A percentile compares a stretch with the other conserved stretches of the same genome.
These are phyloP conservation scores for Chymomyza caudatula DNA, from an alignment of 2,888 invertebrate genomes.

Conservation along the genomic window DNA sequence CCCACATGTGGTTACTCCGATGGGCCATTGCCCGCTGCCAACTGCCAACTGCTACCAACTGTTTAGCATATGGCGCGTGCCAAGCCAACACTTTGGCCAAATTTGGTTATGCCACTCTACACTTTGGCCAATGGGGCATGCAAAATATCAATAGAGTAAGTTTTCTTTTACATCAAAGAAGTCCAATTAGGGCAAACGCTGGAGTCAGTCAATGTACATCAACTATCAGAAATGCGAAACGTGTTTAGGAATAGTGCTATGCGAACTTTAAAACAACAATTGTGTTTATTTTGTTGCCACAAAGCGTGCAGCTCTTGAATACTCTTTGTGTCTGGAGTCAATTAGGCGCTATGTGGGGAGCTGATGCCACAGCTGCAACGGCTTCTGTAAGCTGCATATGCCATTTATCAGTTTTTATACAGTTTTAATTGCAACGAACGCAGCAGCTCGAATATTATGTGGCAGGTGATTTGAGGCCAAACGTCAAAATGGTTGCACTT, in stretches of 20 bases:
- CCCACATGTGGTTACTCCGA: conserved; percentile 19
- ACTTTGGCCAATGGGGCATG: conserved; percentile 50
- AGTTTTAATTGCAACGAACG: background rate
- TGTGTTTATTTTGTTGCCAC: background rate
- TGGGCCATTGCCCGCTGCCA: background rate
- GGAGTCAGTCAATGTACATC: background rate
- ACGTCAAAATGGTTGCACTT: conserved; percentile 1
- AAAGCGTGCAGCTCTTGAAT: background rate
- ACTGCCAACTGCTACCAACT: conserved; percentile 27
- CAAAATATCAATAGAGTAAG: conserved; percentile 18
- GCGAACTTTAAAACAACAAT: background rate
- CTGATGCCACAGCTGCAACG: too few species aligned
- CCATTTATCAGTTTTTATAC: background rate
- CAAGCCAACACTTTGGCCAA: conserved; percentile 60
- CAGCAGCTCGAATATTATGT: conserved; percentile 26
- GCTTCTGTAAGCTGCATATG: background rate
- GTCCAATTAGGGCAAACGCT: background rate
- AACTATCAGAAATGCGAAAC: background rate
- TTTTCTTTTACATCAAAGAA: background rate
- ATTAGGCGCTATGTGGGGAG: background rate
- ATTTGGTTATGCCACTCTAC: conserved; percentile 41
- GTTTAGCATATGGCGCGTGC: conserved; percentile 73
- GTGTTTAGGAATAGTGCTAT: background rate
- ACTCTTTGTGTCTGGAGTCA: background rate
- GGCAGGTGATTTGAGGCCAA: conserved; percentile 61